Evolutionary conservation across 2,888 invertebrate genomes (phyloP), one percentile per base, ranked within the genome.

Genomic region (Mesochorus sp.): DNA sequence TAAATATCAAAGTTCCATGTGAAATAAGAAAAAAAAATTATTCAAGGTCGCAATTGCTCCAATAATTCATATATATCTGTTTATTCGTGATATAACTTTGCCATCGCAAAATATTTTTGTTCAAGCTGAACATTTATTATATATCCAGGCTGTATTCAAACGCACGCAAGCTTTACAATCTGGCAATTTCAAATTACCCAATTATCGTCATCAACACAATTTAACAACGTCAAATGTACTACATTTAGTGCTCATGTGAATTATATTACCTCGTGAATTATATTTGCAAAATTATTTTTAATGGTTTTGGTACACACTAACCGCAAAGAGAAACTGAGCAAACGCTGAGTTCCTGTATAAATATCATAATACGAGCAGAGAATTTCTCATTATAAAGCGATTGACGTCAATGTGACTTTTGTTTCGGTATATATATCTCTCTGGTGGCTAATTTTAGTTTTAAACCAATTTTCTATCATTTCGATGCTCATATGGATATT

Each of bases 271-370:
- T n/a, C n/a, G 4, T 1, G 19, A 21, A 49, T 49, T 24, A 19
- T 6, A n/a, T n/a, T n/a, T n/a, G 14, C 6, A 51, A 19, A 31
- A 28, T 3, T 19, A 66, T 51, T 34, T 19, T 47, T 21, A 14
- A 49, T 12, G 37, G 59, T 70, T 70, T 28, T 26, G 28, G 19
- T 14, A 42, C 17, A 67, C 53, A 49, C 37, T 14, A 14, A 49
- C 42, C 28, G 19, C 51, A 61, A n/a, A 21, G 34, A 10, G 47
- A 68, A 37, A 57, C 34, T 37, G 39, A 6, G 26, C 17, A 39
- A 14, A n/a, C 12, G n/a, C 17, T 37, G 39, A n/a, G n/a, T n/a
- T n/a, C n/a, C n/a, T 24, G 26, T 17, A 53, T 47, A n/a, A 14
- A 21, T 21, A 68, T 42, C 28, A 42, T 44, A 34, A 31, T 44